Conservation (phyloP, 1,140 invertebrate species). For the Dendrolimus punctatus region DNA sequence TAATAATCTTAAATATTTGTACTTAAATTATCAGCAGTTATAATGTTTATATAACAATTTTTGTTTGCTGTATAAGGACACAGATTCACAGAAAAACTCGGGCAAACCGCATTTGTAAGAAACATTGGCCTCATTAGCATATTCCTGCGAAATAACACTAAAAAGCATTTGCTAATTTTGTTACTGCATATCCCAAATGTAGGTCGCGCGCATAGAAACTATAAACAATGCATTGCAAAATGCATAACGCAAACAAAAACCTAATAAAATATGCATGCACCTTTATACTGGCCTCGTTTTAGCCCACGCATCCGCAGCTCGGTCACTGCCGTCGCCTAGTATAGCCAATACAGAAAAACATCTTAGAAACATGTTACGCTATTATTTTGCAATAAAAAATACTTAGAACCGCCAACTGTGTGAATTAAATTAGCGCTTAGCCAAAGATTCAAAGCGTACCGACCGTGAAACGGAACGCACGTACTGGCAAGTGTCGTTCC, state of each 20-base stretch:
- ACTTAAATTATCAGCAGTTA: no score
- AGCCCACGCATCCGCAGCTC: conserved; percentile 44
- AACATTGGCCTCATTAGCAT: no score
- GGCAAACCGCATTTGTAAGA: no score
- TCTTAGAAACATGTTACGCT: conserved; percentile 2
- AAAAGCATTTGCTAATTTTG: no score
- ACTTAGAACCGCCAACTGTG: no score
- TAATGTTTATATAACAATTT: no score
- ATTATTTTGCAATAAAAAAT: not conserved
- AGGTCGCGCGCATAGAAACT: conserved; percentile 20
- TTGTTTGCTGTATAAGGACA: no score
- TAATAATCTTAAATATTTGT: no score
- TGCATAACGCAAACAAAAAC: conserved; percentile 30
- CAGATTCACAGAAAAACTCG: no score
- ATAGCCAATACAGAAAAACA: conserved; percentile 10
- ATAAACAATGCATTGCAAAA: conserved; percentile 47
- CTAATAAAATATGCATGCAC: conserved; percentile 41
- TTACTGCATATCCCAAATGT: conserved; percentile 4
- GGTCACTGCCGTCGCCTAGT: conserved; percentile 44
- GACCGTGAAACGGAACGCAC: conserved; percentile 60
- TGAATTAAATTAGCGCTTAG: not conserved
- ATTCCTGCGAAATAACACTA: no score
- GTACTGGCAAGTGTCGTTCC: conserved; percentile 36
- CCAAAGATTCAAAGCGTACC: conserved; percentile 7
- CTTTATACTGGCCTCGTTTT: conserved; percentile 48